Base-by-base conservation (phyloP, 2,797 vertebrate species). In the Varecia variegata region DNA sequence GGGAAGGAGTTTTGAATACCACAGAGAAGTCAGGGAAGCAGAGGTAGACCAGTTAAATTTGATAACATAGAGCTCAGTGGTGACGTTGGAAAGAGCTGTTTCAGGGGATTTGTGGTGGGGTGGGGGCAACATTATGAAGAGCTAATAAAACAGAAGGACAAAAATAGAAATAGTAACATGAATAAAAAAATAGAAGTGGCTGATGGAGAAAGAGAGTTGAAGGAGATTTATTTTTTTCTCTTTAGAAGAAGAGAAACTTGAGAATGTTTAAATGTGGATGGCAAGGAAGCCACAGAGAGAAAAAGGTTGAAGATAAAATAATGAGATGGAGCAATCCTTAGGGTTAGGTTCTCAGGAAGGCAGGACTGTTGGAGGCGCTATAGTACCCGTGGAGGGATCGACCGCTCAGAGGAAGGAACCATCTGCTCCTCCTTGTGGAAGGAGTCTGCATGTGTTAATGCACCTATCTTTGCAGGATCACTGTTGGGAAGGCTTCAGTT, bases 201-300 rank as follows among this genome's bases (percentile, higher is more conserved):
- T 87, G 56, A 25, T 45, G 0, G 30, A 9, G 20, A 73, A 79
- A 76, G 54, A 92, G 9, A 65, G 21, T 58, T 87, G 5, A 92
- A 77, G 20, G 13, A 73, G 5, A 2, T 35, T 40, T 40, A 70
- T 80, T 67, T 56, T 47, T 65, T 30, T 77, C 32, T 76, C 77
- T 91, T 77, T 65, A 65, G 74, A 43, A 88, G 40, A 91, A 93
- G 10, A 25, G 40, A 80, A 94, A 32, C 40, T 90, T 96, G 70
- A 91, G 70, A 62, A 70, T 70, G 30, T 35, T 95, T 96, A 87
- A 92, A 76, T 81, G 20, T 67, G 87, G 56, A 43, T 68, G 50
- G 11, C 35, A 56, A 73, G 45, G 32, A 86, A 10, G 20, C 5
- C 50, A 67, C 60, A 80, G 11, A 79, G 50, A 93, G 38, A 3